Conservation (phyloP, 2,888 invertebrate genomes). For the Philopedon plagiatum region DNA sequence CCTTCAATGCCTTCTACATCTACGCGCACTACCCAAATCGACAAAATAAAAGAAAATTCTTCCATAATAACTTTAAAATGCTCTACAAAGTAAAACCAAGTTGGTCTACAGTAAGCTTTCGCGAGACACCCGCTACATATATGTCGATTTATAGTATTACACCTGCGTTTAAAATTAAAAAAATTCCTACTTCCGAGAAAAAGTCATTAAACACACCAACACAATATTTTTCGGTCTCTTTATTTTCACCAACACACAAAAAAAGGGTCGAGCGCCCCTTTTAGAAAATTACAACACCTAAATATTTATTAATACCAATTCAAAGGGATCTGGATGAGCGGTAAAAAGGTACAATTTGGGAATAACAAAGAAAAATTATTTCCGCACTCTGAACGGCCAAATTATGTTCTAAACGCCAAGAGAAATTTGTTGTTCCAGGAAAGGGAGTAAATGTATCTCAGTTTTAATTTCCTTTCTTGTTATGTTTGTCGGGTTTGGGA, state of each 20-base stretch:
- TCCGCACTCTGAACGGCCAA: slow-evolving; percentile 36
- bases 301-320: slow-evolving; percentile 20
- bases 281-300: slow-evolving; percentile 16
- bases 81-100: too few relatives aligned
- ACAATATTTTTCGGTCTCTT: background rate
- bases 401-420: slow-evolving; percentile 35
- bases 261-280: background rate
- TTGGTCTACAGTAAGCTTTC: too few relatives aligned
- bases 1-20: too few relatives aligned
- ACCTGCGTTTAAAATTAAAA: too few relatives aligned
- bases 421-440: slow-evolving; percentile 34
- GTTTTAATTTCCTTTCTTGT: slow-evolving; percentile 22
- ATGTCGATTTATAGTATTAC: too few relatives aligned
- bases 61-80: too few relatives aligned
- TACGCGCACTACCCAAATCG: too few relatives aligned
- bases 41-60: too few relatives aligned
- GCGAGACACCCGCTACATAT: too few relatives aligned
- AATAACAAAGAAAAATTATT: slow-evolving; percentile 42
- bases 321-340: slow-evolving; percentile 10
- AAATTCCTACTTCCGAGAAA: too few relatives aligned
- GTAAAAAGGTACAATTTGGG: slow-evolving; percentile 25
- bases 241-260: background rate
- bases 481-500: slow-evolving; percentile 9
- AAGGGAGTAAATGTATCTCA: slow-evolving; percentile 20
- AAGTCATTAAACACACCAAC: background rate